Conservation (phyloP, 64 coral and sea anemone species). For the Platygyra sinensis region DNA sequence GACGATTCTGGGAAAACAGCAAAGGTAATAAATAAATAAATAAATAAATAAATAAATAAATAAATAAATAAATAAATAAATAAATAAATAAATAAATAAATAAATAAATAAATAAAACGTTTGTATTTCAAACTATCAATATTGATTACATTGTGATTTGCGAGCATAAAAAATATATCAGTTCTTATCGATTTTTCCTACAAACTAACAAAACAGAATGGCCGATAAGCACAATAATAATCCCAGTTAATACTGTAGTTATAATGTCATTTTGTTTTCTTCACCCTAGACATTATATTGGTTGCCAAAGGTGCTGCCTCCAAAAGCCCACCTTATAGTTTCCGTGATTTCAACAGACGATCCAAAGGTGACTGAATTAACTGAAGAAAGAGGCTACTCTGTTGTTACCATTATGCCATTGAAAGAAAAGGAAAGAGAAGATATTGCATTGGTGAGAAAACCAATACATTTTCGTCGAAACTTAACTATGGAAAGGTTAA, state of each 20-base stretch:
- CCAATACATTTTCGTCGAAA: not conserved
- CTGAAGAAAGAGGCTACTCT: slow-evolving; percentile 25
- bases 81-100: too few relatives aligned
- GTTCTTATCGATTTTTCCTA: too few relatives aligned
- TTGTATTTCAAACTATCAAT: too few relatives aligned
- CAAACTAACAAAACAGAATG: not conserved
- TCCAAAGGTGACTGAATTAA: slow-evolving; percentile 34
- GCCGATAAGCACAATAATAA: not conserved
- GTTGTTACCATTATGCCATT: slow-evolving; percentile 3
- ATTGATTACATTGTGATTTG: too few relatives aligned
- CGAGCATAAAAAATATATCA: too few relatives aligned
- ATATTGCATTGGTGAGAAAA: slow-evolving; percentile 46
- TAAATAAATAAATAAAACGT: too few relatives aligned
- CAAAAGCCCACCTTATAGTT: slow-evolving; percentile 21
- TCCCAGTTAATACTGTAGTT: not conserved
- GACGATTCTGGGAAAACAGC: slow-evolving; percentile 51
- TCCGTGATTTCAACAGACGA: slow-evolving; percentile 20
- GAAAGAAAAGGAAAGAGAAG: slow-evolving; percentile 40
- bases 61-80: too few relatives aligned
- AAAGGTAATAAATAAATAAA: slow-evolving; percentile 15
- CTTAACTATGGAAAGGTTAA: not conserved
- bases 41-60: too few relatives aligned
- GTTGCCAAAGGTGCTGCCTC: slow-evolving; percentile 46
- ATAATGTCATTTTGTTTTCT: not conserved
- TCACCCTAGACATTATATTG: slow-evolving; percentile 39